These are phyloP conservation scores for Agelastica alni DNA, from an alignment of 2,888 invertebrate species.

Conservation along the genomic window DNA sequence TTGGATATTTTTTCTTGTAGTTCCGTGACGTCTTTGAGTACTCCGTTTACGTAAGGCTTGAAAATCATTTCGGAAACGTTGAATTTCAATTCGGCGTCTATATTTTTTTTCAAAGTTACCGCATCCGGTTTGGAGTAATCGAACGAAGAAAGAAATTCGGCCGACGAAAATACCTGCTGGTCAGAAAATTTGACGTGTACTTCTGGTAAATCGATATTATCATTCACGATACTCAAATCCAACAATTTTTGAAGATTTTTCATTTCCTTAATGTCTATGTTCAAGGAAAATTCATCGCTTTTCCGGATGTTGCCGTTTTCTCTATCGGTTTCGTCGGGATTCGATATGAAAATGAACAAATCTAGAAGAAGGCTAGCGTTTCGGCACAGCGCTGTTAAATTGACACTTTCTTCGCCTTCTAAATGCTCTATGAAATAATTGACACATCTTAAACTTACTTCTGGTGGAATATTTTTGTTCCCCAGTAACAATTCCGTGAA, in stretches of 20 bases:
- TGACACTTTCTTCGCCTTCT: conserved; percentile 38
- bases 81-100: conserved; percentile 53
- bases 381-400: conserved; percentile 45
- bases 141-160: conserved; percentile 64
- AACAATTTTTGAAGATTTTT: conserved; percentile 68
- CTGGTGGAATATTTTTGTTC: conserved; percentile 67
- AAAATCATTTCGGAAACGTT: conserved; percentile 53
- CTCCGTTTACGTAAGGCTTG: conserved; percentile 45
- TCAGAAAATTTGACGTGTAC: conserved; percentile 60
- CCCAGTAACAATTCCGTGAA: conserved; percentile 71
- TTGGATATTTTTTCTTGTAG: conserved; percentile 41
- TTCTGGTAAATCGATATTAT: conserved; percentile 51
- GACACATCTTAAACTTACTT: conserved; percentile 63
- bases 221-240: conserved; percentile 59
- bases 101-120: conserved; percentile 54
- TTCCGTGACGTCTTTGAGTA: conserved; percentile 36
- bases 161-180: conserved; percentile 57
- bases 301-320: conserved; percentile 45
- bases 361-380: conserved; percentile 47
- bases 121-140: conserved; percentile 48
- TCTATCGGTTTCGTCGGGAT: conserved; percentile 34
- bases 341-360: conserved; percentile 44
- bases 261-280: conserved; percentile 62
- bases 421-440: conserved; percentile 54
- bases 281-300: conserved; percentile 36